Conservation (phyloP, 2,113 vertebrate species). For the Poecilia latipinna region DNA sequence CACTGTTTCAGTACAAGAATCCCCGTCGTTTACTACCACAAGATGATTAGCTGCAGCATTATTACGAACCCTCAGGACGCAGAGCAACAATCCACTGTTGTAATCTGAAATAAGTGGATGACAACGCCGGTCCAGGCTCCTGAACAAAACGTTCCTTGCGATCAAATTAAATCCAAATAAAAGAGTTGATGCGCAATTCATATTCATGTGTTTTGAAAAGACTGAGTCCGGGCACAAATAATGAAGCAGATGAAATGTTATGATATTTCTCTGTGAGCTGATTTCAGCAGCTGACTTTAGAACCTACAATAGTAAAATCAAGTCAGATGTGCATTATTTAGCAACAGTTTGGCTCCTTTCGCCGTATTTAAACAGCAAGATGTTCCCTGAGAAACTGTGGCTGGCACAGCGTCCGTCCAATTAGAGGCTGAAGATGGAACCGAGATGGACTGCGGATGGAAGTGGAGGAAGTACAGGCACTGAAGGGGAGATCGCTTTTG, state of each 20-base stretch:
- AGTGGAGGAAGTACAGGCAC: background rate
- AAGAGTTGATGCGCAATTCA: too few relatives aligned
- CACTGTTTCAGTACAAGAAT: background rate
- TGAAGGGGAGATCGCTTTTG: background rate
- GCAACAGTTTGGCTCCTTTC: background rate
- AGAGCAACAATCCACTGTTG: too few relatives aligned
- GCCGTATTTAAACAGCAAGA: background rate
- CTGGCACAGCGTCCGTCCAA: background rate
- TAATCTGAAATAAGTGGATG: too few relatives aligned
- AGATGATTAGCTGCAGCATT: too few relatives aligned
- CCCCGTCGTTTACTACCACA: too few relatives aligned
- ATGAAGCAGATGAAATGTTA: too few relatives aligned
- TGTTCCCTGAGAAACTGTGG: background rate
- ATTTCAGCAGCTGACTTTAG: background rate
- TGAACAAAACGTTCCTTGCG: too few relatives aligned
- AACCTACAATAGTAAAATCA: background rate
- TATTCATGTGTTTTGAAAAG: too few relatives aligned
- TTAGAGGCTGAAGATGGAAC: constrained; percentile 1
- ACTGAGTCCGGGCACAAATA: too few relatives aligned
- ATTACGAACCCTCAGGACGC: too few relatives aligned
- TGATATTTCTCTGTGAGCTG: background rate
- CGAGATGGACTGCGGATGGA: constrained; percentile 3
- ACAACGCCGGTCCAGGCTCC: too few relatives aligned
- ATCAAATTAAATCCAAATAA: too few relatives aligned
- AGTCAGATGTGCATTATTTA: constrained; percentile 1